Evolutionary conservation across 1,140 invertebrate genomes (phyloP).

Genomic region (Zelostemma sp.): DNA sequence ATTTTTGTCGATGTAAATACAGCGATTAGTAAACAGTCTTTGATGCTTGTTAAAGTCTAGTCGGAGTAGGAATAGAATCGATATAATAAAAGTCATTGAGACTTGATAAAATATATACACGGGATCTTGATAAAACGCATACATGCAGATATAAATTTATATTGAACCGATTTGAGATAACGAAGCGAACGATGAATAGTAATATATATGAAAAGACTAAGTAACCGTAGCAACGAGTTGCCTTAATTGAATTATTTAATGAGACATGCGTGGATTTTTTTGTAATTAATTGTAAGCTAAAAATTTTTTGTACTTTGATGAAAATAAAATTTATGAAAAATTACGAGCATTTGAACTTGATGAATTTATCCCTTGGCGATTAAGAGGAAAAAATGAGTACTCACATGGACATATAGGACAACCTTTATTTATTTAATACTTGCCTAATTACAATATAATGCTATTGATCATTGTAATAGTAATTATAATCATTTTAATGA

Average conservation of each 20-base stretch:
- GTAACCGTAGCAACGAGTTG: conserved; percentile 53
- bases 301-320: conserved; percentile 60
- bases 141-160: no score
- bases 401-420: conserved; percentile 62
- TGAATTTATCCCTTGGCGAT: neutral
- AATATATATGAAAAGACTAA: conserved; percentile 51
- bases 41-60: conserved; percentile 11
- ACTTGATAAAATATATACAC: neutral
- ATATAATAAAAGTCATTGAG: neutral
- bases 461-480: conserved; percentile 64
- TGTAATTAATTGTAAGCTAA: conserved; percentile 18
- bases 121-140: no score
- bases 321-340: conserved; percentile 47
- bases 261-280: conserved; percentile 12
- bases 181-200: conserved; percentile 32
- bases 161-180: neutral
- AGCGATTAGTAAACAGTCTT: conserved; percentile 5
- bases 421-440: conserved; percentile 68
- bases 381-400: conserved; percentile 14
- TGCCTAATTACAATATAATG: conserved; percentile 67
- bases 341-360: no score
- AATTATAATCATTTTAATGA: conserved; percentile 59
- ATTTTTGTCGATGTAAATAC: conserved; percentile 1
- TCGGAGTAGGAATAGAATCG: conserved; percentile 6
- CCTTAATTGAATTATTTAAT: conserved; percentile 62